A percentile compares a stretch with the other conserved stretches of the same genome.
phyloP scores from a whole-genome alignment of 2,113 vertebrate species.

The Chaetura pelagica region DNA sequence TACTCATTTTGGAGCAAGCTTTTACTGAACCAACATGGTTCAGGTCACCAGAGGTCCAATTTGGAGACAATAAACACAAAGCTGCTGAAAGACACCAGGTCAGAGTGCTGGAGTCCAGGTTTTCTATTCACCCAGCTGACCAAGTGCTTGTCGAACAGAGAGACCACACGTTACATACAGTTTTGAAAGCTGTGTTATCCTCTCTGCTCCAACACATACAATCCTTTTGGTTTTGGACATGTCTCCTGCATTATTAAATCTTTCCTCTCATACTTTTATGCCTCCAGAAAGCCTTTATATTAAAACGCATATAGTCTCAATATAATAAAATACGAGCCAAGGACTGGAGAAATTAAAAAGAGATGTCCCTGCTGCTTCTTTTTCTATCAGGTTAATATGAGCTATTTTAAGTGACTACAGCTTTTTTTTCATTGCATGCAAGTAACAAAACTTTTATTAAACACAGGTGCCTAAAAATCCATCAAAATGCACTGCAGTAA shows the following conservation, averaged over 20 bases:
- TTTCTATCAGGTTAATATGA: neutral
- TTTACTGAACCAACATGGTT: neutral
- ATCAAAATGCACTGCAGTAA: constrained; percentile 26
- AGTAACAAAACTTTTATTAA: constrained; percentile 20
- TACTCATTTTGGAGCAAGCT: neutral
- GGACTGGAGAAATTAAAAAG: neutral
- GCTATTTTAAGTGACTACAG: neutral
- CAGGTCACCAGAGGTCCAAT: neutral
- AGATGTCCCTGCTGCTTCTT: neutral
- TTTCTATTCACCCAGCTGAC: neutral
- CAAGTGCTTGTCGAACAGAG: neutral
- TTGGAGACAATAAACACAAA: neutral
- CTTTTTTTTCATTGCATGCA: neutral
- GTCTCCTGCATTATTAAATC: neutral
- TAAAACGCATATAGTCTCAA: neutral
- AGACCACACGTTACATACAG: neutral
- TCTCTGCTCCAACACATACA: neutral
- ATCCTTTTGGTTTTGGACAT: neutral
- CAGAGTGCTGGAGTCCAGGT: neutral
- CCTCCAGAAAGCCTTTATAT: neutral
- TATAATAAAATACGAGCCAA: neutral
- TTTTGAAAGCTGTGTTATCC: neutral
- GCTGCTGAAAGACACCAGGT: rapidly evolving
- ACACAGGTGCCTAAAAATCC: constrained; percentile 14
- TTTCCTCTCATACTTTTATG: neutral